phyloP scores from a whole-genome alignment of 2,113 vertebrate species.

The Gadus macrocephalus region DNA sequence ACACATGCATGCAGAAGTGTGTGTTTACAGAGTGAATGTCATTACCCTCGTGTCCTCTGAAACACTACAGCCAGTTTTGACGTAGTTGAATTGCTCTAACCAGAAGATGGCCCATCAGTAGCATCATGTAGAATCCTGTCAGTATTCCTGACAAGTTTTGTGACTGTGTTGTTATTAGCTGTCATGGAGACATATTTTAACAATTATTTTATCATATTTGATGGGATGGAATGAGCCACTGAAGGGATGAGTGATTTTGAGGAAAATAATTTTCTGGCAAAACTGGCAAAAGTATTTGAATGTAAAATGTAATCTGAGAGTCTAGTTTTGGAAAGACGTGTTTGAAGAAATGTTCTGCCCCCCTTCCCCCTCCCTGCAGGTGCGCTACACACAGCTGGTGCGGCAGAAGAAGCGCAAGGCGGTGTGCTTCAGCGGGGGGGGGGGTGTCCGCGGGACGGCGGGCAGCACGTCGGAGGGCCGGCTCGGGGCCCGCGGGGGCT shows the following conservation, averaged over 20 bases:
- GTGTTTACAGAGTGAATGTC: neutral
- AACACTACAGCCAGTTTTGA: conserved; percentile 53
- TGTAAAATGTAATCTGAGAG: too few species aligned
- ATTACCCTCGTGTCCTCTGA: conserved; percentile 3
- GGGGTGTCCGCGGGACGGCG: conserved; percentile 55
- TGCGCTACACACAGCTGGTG: conserved; percentile 89
- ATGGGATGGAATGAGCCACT: too few species aligned
- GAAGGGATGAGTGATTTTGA: too few species aligned
- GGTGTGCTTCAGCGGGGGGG: conserved; percentile 53
- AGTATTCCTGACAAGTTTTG: too few species aligned
- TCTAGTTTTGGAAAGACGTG: neutral
- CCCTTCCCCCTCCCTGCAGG: conserved; percentile 62
- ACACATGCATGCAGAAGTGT: conserved; percentile 38
- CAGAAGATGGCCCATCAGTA: conserved; percentile 1
- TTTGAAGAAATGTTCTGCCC: neutral
- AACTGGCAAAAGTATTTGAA: too few species aligned
- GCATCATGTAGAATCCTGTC: too few species aligned
- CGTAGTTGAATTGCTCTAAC: conserved; percentile 15
- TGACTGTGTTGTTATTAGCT: too few species aligned
- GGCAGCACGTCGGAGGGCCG: conserved; percentile 70
- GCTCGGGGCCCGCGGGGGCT: conserved; percentile 65
- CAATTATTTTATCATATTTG: too few species aligned
- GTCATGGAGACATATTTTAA: too few species aligned
- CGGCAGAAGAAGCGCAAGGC: conserved; percentile 83
- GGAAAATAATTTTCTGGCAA: too few species aligned